A percentile compares a stretch with the other conserved stretches of the same genome.
phyloP scores from a whole-genome alignment of 2,888 invertebrate genomes.

The Neoaliturus tenellus region DNA sequence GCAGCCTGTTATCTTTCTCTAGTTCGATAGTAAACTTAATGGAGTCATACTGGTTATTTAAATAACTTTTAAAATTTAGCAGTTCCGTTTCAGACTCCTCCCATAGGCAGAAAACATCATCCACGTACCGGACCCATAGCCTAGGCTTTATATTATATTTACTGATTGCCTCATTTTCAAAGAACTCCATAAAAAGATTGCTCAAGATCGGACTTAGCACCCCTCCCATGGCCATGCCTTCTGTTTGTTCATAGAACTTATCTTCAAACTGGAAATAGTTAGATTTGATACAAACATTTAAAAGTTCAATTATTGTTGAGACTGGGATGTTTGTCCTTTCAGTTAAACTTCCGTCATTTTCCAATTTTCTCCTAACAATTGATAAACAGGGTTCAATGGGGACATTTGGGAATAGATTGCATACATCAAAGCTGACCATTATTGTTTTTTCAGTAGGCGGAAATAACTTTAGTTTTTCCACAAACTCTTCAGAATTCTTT shows the following conservation, averaged over 20 bases:
- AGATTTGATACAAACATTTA: neutral
- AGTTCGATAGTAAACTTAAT: neutral
- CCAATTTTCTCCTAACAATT: neutral
- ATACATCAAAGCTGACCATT: too few species aligned
- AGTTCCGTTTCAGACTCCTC: neutral
- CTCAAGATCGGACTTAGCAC: neutral
- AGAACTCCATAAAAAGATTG: neutral
- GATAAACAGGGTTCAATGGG: too few species aligned
- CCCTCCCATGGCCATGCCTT: neutral
- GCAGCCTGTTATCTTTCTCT: neutral
- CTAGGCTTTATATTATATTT: neutral
- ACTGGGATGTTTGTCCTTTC: neutral
- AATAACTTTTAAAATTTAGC: neutral
- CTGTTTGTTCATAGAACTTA: neutral
- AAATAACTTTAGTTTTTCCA: too few species aligned
- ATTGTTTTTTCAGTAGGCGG: too few species aligned
- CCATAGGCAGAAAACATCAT: neutral
- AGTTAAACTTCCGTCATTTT: neutral
- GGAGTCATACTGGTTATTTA: neutral
- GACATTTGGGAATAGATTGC: too few species aligned
- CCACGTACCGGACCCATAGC: neutral
- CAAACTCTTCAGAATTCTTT: too few species aligned
- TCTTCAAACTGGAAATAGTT: neutral
- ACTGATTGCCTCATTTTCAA: neutral
- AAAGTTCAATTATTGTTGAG: neutral